phyloP scores from a whole-genome alignment of 2,797 vertebrate genomes.

The Trachurus trachurus region DNA sequence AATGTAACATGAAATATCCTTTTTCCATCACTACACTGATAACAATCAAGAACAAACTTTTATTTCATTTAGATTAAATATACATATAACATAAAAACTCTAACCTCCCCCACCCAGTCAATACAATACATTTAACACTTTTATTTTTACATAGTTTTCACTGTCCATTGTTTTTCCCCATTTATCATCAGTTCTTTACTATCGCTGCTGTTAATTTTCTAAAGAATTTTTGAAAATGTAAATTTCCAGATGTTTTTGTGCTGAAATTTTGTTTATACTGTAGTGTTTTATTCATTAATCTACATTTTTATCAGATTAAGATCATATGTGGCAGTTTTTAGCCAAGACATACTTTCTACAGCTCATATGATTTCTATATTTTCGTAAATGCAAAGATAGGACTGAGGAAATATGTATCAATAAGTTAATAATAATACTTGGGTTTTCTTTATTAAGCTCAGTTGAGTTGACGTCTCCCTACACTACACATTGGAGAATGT shows the following conservation, averaged over 20 bases:
- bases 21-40: not conserved
- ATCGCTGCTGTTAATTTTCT: not conserved
- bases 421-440: not conserved
- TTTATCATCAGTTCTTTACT: not conserved
- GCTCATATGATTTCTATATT: too few relatives aligned
- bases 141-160: not conserved
- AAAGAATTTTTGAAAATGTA: not conserved
- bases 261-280: not conserved
- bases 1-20: not conserved
- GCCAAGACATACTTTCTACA: too few relatives aligned
- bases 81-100: not conserved
- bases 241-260: not conserved
- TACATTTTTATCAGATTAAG: not conserved
- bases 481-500: not conserved
- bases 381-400: not conserved
- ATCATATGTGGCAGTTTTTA: not conserved
- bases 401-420: not conserved
- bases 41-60: not conserved
- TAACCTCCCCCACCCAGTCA: too few relatives aligned
- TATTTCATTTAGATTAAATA: not conserved
- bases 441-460: slow-evolving; percentile 5
- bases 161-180: not conserved
- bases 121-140: not conserved
- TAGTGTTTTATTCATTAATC: not conserved
- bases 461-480: slow-evolving; percentile 6